Evolutionary conservation across 1,140 invertebrate genomes (phyloP).

Genomic region (Drosophila sulfurigaster): DNA sequence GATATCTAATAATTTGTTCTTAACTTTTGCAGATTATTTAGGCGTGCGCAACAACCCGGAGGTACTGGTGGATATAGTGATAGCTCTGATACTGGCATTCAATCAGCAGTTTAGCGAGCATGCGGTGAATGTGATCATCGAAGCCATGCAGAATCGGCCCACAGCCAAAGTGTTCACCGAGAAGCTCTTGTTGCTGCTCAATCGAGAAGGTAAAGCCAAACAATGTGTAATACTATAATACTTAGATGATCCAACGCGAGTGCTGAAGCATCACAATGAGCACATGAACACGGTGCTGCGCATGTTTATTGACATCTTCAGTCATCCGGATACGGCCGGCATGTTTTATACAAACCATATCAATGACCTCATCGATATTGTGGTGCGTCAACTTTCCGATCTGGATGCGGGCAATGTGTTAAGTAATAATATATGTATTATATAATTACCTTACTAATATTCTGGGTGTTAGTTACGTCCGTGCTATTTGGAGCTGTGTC

Average conservation of each 20-base stretch:
- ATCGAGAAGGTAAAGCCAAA: constrained; percentile 91
- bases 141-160: constrained; percentile 89
- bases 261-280: constrained; percentile 92
- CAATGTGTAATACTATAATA: background rate
- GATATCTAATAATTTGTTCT: background rate
- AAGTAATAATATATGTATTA: constrained; percentile 68
- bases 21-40: constrained; percentile 89
- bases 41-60: constrained; percentile 91
- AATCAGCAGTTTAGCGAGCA: constrained; percentile 92
- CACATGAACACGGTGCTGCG: constrained; percentile 94
- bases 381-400: constrained; percentile 94
- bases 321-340: constrained; percentile 89
- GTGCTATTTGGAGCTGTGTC: no score
- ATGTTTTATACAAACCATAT: constrained; percentile 97
- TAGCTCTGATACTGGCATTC: constrained; percentile 93
- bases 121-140: constrained; percentile 91
- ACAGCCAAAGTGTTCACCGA: constrained; percentile 95
- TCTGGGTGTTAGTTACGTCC: no score
- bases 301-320: constrained; percentile 94
- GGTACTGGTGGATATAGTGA: constrained; percentile 92
- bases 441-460: no score
- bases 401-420: constrained; percentile 94
- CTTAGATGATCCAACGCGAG: constrained; percentile 93
- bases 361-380: constrained; percentile 96
- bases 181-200: constrained; percentile 93